These are phyloP conservation scores for Nomada lathburiana DNA, from an alignment of 2,888 invertebrate genomes.

Conservation along the genomic window DNA sequence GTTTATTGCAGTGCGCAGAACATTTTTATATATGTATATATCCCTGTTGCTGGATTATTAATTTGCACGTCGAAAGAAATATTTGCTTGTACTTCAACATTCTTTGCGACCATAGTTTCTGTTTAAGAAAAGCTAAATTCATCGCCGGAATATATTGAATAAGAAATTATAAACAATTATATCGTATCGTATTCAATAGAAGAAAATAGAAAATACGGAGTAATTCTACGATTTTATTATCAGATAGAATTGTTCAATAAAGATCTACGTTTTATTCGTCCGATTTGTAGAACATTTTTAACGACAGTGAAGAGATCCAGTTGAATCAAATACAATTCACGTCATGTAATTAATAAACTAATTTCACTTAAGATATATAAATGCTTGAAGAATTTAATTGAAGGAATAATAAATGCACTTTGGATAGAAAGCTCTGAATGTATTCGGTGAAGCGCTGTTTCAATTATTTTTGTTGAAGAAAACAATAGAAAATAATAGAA, in stretches of 20 bases:
- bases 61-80: too few relatives aligned
- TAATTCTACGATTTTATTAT: background rate
- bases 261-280: conserved; percentile 29
- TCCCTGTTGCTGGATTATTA: too few relatives aligned
- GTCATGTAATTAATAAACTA: background rate
- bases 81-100: too few relatives aligned
- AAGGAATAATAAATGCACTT: conserved; percentile 16
- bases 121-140: too few relatives aligned
- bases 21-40: too few relatives aligned
- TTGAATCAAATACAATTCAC: background rate
- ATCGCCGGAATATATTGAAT: background rate
- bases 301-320: conserved; percentile 5
- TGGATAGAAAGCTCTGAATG: conserved; percentile 1
- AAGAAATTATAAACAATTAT: background rate
- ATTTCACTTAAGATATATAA: background rate
- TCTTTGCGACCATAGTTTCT: too few relatives aligned
- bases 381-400: background rate
- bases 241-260: conserved; percentile 13
- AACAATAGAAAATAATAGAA: conserved; percentile 22
- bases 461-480: conserved; percentile 11
- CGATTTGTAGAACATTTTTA: conserved; percentile 23
- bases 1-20: background rate
- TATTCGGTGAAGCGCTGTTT: background rate
- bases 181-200: background rate
- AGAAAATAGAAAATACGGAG: background rate